phyloP scores from a whole-genome alignment of 2,113 vertebrate species.

The Mirza zaza region DNA sequence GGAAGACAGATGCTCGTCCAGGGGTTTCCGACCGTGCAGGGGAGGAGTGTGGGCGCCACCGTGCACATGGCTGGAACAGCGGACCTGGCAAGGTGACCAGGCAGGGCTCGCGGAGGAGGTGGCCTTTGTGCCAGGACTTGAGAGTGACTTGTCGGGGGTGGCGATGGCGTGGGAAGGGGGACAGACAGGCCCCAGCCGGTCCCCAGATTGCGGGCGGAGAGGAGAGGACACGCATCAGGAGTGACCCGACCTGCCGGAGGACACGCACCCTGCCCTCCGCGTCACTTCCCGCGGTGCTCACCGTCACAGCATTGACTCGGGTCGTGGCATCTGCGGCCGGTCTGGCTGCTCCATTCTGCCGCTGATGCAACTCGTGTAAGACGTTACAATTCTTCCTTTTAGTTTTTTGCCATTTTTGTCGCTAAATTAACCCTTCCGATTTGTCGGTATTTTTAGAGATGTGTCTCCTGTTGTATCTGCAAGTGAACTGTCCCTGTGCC shows the following conservation, averaged over 20 bases:
- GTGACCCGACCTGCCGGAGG: accelerated
- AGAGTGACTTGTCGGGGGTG: accelerated
- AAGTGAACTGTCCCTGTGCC: too few relatives aligned
- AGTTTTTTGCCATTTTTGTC: too few relatives aligned
- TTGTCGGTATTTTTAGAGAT: neutral
- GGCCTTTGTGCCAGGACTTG: neutral
- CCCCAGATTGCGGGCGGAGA: accelerated
- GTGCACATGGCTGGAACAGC: neutral
- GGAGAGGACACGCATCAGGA: accelerated
- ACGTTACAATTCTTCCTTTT: neutral
- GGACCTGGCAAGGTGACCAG: accelerated
- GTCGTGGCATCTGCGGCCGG: accelerated
- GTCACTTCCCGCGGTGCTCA: accelerated
- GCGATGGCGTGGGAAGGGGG: neutral
- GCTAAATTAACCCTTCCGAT: neutral
- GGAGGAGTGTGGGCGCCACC: too few relatives aligned
- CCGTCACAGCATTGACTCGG: accelerated
- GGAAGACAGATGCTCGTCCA: neutral
- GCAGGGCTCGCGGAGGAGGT: neutral
- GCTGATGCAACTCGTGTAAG: neutral
- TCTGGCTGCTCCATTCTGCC: accelerated
- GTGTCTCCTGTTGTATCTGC: too few relatives aligned
- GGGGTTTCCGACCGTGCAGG: accelerated
- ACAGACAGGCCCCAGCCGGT: neutral
- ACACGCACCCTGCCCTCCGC: accelerated